These are phyloP conservation scores for Drosophila prostipennis DNA, from an alignment of 2,888 invertebrate genomes.

Conservation along the genomic window DNA sequence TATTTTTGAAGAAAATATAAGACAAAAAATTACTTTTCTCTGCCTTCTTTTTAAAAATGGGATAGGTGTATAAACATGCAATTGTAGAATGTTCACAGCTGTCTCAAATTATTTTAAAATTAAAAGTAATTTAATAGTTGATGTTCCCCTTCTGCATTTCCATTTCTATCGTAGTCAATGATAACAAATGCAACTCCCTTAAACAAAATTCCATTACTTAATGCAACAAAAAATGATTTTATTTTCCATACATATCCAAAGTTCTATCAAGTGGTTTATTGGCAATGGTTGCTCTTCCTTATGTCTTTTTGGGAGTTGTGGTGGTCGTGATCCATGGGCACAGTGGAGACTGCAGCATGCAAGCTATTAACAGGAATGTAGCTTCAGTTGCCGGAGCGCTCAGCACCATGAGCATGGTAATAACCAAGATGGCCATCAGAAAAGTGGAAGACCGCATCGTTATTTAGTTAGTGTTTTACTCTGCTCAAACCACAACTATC, in stretches of 20 bases:
- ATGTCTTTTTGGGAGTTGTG: too few species aligned
- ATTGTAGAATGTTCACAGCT: too few species aligned
- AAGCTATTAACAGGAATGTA: constrained; percentile 18
- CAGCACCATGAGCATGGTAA: constrained; percentile 24
- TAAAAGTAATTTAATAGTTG: too few species aligned
- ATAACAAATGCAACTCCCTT: too few species aligned
- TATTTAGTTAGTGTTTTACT: not conserved
- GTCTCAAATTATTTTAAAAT: too few species aligned
- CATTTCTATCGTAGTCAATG: too few species aligned
- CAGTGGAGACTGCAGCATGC: constrained; percentile 19
- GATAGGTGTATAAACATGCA: too few species aligned
- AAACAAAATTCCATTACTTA: not conserved
- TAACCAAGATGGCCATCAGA: constrained; percentile 33
- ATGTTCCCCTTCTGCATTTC: too few species aligned
- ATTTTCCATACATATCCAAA: not conserved
- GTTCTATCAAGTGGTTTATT: not conserved
- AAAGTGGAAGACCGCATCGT: constrained; percentile 31
- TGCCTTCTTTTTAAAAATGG: not conserved
- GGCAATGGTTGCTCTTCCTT: too few species aligned
- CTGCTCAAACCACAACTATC: not conserved
- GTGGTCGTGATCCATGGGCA: constrained; percentile 20
- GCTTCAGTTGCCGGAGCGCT: constrained; percentile 25
- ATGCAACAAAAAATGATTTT: not conserved
- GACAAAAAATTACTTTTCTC: constrained; percentile 3
- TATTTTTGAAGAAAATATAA: constrained; percentile 63